Evolutionary conservation across 2,113 vertebrate genomes (phyloP).

Genomic region (Nettapus auritus): DNA sequence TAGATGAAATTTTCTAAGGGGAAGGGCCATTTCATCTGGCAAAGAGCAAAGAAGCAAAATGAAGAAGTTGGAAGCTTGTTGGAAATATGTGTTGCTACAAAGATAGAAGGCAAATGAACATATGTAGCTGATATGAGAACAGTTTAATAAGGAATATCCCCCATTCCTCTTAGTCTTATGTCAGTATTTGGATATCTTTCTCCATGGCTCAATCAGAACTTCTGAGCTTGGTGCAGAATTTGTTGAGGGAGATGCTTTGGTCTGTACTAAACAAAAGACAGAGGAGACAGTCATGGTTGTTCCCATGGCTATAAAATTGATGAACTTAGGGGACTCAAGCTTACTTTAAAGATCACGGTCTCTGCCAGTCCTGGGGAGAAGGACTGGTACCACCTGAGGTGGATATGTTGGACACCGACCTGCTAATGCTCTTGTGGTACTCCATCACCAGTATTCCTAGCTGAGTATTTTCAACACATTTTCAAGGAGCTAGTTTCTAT

Average conservation of each 20-base stretch:
- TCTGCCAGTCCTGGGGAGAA: background rate
- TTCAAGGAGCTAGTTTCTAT: background rate
- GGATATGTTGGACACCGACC: background rate
- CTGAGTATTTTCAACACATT: background rate
- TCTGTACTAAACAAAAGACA: background rate
- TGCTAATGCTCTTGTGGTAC: background rate
- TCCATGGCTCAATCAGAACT: background rate
- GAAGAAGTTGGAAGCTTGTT: background rate
- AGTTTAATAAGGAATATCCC: background rate
- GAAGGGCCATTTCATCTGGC: background rate
- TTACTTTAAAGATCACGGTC: background rate
- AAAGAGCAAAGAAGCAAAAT: background rate
- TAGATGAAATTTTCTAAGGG: background rate
- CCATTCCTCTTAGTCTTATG: background rate
- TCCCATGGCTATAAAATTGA: background rate
- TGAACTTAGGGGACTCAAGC: background rate
- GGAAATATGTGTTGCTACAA: background rate
- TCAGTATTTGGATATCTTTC: slow-evolving; percentile 20
- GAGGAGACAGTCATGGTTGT: background rate
- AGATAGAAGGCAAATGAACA: background rate
- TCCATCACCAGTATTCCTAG: background rate
- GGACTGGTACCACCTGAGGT: background rate
- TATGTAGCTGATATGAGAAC: background rate
- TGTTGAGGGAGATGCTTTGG: slow-evolving; percentile 3
- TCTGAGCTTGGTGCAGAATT: background rate